phyloP scores from a whole-genome alignment of 2,113 vertebrate genomes.

The Dascyllus trimaculatus region DNA sequence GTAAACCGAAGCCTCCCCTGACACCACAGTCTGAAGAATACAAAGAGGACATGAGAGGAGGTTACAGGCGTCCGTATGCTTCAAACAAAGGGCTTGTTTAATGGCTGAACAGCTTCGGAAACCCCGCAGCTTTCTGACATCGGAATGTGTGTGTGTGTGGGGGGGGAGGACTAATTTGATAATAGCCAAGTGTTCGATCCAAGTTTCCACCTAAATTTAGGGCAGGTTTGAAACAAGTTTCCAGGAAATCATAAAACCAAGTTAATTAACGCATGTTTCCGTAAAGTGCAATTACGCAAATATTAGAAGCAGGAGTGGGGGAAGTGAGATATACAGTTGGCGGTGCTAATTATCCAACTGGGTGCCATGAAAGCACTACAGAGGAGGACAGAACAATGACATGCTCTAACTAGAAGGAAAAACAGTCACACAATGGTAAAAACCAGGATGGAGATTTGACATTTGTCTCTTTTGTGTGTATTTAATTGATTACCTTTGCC shows the following conservation, averaged over 20 bases:
- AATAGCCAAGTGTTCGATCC: too few species aligned
- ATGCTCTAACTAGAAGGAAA: too few species aligned
- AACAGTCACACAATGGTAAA: too few species aligned
- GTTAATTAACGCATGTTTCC: too few species aligned
- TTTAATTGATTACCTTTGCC: too few species aligned
- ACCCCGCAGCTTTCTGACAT: not conserved
- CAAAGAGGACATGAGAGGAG: not conserved
- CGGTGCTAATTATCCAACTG: not conserved
- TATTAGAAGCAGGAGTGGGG: too few species aligned
- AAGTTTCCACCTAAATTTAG: too few species aligned
- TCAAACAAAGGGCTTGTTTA: not conserved
- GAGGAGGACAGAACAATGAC: not conserved
- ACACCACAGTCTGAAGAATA: conserved; percentile 5
- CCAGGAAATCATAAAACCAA: not conserved
- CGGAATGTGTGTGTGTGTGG: not conserved
- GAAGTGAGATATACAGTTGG: not conserved
- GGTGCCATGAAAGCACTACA: not conserved
- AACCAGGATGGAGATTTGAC: too few species aligned
- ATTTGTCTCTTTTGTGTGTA: too few species aligned
- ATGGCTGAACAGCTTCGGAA: not conserved
- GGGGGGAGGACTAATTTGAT: too few species aligned
- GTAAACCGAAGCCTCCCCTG: conserved; percentile 17
- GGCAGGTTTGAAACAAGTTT: not conserved
- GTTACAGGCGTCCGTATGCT: not conserved
- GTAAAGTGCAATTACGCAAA: too few species aligned